Percentiles rank a stretch among this genome's conserved stretches.
Evolutionary conservation across 1,140 invertebrate species (phyloP).

Genomic region (Campoletis sonorensis): DNA sequence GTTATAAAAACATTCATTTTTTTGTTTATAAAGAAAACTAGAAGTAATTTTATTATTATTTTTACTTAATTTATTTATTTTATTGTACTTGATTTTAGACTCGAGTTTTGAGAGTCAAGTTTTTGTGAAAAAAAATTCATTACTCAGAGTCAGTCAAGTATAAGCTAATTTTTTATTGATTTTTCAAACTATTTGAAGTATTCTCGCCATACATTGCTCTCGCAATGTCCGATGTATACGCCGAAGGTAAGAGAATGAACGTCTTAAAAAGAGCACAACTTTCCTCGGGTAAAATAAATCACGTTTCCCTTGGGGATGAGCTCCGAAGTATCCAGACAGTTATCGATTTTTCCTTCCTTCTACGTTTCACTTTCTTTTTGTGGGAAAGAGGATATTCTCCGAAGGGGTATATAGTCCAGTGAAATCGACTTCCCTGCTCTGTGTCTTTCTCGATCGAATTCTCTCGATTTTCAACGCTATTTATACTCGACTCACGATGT

Average conservation of each 20-base stretch:
- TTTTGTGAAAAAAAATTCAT: too few relatives aligned
- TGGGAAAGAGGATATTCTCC: neutral
- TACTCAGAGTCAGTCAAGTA: too few relatives aligned
- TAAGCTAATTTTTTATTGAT: too few relatives aligned
- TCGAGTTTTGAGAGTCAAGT: too few relatives aligned
- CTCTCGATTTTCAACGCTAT: conserved; percentile 23
- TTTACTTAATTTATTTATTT: too few relatives aligned
- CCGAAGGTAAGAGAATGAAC: neutral
- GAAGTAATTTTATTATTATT: too few relatives aligned
- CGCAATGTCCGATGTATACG: neutral
- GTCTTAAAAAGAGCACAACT: neutral
- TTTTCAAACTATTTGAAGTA: too few relatives aligned
- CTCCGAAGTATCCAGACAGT: conserved; percentile 22
- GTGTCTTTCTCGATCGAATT: conserved; percentile 25
- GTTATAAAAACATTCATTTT: too few relatives aligned
- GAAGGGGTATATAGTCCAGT: neutral
- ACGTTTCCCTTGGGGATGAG: conserved; percentile 18
- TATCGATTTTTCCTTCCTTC: conserved; percentile 2
- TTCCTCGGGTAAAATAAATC: conserved; percentile 30
- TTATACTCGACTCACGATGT: neutral
- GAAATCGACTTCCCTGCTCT: conserved; percentile 15
- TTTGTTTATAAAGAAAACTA: too few relatives aligned
- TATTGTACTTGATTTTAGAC: too few relatives aligned
- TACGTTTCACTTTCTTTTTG: neutral
- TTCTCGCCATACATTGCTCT: neutral